A percentile compares a stretch with the other conserved stretches of the same genome.
Conservation (phyloP, 2,113 vertebrate species). For the Sigmodon hispidus region DNA sequence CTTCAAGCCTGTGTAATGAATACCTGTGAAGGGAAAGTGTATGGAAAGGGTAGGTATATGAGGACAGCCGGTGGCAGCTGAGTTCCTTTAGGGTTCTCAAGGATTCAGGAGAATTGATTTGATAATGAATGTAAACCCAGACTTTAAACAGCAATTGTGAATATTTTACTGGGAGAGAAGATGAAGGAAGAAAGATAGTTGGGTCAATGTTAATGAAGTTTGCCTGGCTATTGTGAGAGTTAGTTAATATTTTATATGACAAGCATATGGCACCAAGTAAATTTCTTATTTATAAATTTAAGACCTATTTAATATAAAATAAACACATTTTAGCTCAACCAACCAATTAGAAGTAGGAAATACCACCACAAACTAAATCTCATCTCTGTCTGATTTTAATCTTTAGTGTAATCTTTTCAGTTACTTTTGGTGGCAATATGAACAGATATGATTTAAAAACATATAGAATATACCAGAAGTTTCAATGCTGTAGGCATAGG, state of each 20-base stretch:
- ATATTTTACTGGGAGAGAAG: constrained; percentile 21
- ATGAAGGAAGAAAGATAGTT: neutral
- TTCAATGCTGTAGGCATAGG: neutral
- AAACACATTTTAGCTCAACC: neutral
- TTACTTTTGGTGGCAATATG: neutral
- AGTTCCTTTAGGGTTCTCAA: neutral
- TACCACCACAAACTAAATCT: neutral
- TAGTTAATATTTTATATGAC: constrained; percentile 1
- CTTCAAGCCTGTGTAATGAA: neutral
- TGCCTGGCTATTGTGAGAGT: constrained; percentile 20
- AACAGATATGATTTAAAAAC: neutral
- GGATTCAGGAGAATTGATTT: neutral
- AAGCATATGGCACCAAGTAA: constrained; percentile 1
- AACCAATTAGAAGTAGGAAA: neutral
- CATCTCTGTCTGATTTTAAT: neutral
- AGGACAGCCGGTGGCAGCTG: too few relatives aligned
- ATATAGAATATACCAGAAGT: neutral
- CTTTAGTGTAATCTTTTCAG: neutral
- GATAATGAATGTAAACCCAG: neutral
- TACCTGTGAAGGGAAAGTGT: neutral
- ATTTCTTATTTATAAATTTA: constrained; percentile 30
- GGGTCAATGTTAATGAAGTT: constrained; percentile 30
- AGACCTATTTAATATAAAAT: constrained; percentile 31
- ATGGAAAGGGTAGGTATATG: neutral
- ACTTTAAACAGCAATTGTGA: constrained; percentile 33